Base-by-base conservation (phyloP, 2,888 invertebrate species). In the Vesta saturnalis region DNA sequence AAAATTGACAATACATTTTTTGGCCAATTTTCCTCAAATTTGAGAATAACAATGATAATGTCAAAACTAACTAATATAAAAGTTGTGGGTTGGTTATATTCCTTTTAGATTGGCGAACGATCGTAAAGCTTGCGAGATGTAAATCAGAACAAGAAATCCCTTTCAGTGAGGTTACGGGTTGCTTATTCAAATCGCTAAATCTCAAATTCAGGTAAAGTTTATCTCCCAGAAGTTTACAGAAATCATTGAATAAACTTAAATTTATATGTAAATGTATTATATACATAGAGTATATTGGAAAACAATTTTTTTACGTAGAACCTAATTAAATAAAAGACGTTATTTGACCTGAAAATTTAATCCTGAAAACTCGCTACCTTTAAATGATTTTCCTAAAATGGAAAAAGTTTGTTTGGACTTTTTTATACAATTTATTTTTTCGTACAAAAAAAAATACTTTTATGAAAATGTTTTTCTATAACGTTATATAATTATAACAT, bases 141-240 rank as follows among this genome's bases (percentile, higher is more conserved):
- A 70, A 70, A 70, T 70, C 70, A 67, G 67, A 64, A 67, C 67
- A 63, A 66, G 70, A 67, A 70, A 70, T 70, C 70, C 70, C 70
- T 67, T 70, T 70, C 70, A 64, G 56, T 55, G 65, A 60, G 69
- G 69, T 69, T 69, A 61, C 65, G 65, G 59, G 62, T 59, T 64
- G 64, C 62, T 65, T 65, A 69, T 69, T 69, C 69, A 61, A 65
- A 69, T 65, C 59, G 65, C 55, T 21, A 30, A 52, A 59, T 59
- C 64, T 55, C 43, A 54, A 47, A 64, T 57, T 63, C 59, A 68
- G 68, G 68, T 68, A 60, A 64, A 60, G 63, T 55, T 68, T 68
- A 68, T 59, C 64, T 63, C 54, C 60, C 23, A 64, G 63, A 60
- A 56, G 60, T 63, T 68, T 62, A 54, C 62, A 23, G 54, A 67